A percentile compares a stretch with the other conserved stretches of the same genome.
Conservation (phyloP, 2,888 invertebrate genomes). For the Fabriciana adippe region DNA sequence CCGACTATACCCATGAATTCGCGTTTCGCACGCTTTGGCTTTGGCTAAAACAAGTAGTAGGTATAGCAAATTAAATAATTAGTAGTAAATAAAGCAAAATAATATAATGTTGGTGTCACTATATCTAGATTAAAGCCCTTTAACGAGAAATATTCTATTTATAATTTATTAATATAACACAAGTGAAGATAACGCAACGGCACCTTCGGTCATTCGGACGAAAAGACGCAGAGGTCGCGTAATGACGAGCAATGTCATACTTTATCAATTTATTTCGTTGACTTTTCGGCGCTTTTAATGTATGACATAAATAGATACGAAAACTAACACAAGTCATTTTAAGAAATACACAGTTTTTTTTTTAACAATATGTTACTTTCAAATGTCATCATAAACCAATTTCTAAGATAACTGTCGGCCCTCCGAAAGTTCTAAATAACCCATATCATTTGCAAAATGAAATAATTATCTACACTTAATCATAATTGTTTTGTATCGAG, state of each 20-base stretch:
- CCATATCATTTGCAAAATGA: too few relatives aligned
- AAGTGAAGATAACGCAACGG: slow-evolving; percentile 9
- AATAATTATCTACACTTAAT: too few relatives aligned
- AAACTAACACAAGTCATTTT: slow-evolving; percentile 14
- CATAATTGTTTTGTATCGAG: too few relatives aligned
- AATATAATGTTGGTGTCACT: too few relatives aligned
- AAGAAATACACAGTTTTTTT: background rate
- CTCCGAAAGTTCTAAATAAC: too few relatives aligned
- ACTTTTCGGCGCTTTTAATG: slow-evolving; percentile 36
- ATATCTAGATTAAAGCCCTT: slow-evolving; percentile 4
- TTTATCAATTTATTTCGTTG: slow-evolving; percentile 37
- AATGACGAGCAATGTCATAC: slow-evolving; percentile 38
- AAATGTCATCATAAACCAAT: background rate
- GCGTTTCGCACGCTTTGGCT: too few relatives aligned
- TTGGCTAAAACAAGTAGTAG: too few relatives aligned
- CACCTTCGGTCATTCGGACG: slow-evolving; percentile 34
- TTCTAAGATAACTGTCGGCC: too few relatives aligned
- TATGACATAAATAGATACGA: slow-evolving; percentile 24
- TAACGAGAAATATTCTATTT: slow-evolving; percentile 22
- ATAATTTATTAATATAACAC: slow-evolving; percentile 9
- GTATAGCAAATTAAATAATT: too few relatives aligned
- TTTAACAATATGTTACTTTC: background rate
- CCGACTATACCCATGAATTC: too few relatives aligned
- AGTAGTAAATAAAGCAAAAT: too few relatives aligned
- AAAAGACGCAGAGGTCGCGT: slow-evolving; percentile 32